These are phyloP conservation scores for Encarsia formosa DNA, from an alignment of 2,888 invertebrate genomes.

Conservation along the genomic window DNA sequence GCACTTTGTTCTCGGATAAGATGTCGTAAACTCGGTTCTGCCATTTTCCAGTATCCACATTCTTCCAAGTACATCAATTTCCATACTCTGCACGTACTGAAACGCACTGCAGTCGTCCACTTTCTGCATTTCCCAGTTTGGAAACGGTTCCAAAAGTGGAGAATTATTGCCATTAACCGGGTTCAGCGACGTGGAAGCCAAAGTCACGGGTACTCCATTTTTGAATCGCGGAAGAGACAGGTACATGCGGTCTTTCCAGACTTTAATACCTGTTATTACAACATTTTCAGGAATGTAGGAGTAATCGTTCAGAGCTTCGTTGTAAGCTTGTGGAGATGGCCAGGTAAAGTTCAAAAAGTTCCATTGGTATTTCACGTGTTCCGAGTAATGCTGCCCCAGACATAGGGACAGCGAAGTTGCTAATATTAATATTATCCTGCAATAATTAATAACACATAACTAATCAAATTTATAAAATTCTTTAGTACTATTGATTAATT, in stretches of 20 bases:
- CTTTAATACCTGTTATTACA: constrained; percentile 64
- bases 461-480: no score
- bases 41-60: constrained; percentile 55
- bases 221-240: constrained; percentile 67
- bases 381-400: constrained; percentile 50
- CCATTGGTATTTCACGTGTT: constrained; percentile 60
- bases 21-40: constrained; percentile 60
- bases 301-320: constrained; percentile 55
- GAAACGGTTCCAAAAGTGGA: constrained; percentile 60
- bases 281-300: constrained; percentile 65
- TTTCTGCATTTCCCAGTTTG: constrained; percentile 66
- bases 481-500: no score
- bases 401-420: no score
- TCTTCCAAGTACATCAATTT: constrained; percentile 65
- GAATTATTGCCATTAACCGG: constrained; percentile 54
- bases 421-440: no score
- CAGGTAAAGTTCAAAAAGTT: constrained; percentile 66
- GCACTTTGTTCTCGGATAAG: constrained; percentile 55
- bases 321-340: constrained; percentile 57
- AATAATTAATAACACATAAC: no score
- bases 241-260: constrained; percentile 63
- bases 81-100: constrained; percentile 72
- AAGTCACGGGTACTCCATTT: constrained; percentile 66
- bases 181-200: constrained; percentile 57
- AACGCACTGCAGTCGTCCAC: constrained; percentile 65